Conservation (phyloP, 2,797 vertebrate genomes). For the Synaphobranchus kaupii region DNA sequence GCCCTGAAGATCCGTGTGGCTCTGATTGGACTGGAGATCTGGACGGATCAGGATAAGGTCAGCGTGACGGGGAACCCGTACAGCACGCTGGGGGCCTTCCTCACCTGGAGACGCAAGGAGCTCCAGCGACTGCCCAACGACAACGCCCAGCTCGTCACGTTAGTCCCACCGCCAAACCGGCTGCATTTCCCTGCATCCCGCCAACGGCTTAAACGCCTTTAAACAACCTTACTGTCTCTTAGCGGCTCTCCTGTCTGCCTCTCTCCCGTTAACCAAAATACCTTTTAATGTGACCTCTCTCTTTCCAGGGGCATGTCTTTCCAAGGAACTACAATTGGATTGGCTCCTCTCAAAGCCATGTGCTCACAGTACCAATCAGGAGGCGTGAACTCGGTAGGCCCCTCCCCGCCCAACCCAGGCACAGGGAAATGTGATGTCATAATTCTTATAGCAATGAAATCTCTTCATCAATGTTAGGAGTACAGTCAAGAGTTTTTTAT, state of each 20-base stretch:
- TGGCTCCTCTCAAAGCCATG: slow-evolving; percentile 95
- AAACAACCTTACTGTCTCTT: neutral
- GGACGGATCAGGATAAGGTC: slow-evolving; percentile 82
- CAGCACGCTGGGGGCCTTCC: slow-evolving; percentile 87
- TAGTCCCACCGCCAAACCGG: neutral
- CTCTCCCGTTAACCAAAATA: neutral
- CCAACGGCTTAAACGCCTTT: neutral
- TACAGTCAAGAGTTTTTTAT: neutral
- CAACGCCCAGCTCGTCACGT: slow-evolving; percentile 71
- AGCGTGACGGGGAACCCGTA: slow-evolving; percentile 86
- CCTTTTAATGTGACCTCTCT: slow-evolving; percentile 33
- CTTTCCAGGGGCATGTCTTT: slow-evolving; percentile 84
- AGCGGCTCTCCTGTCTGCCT: neutral
- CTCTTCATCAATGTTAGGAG: neutral
- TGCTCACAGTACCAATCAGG: slow-evolving; percentile 96
- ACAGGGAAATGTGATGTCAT: neutral
- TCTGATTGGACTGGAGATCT: slow-evolving; percentile 90
- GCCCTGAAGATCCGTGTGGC: slow-evolving; percentile 88
- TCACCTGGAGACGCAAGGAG: slow-evolving; percentile 89
- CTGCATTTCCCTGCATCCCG: neutral
- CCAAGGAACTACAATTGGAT: slow-evolving; percentile 90
- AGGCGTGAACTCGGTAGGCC: slow-evolving; percentile 91
- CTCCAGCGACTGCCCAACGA: slow-evolving; percentile 82
- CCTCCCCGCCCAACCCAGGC: neutral
- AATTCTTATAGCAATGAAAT: neutral